Evolutionary conservation across 2,888 invertebrate genomes (phyloP).

Genomic region (Protophormia terraenovae): DNA sequence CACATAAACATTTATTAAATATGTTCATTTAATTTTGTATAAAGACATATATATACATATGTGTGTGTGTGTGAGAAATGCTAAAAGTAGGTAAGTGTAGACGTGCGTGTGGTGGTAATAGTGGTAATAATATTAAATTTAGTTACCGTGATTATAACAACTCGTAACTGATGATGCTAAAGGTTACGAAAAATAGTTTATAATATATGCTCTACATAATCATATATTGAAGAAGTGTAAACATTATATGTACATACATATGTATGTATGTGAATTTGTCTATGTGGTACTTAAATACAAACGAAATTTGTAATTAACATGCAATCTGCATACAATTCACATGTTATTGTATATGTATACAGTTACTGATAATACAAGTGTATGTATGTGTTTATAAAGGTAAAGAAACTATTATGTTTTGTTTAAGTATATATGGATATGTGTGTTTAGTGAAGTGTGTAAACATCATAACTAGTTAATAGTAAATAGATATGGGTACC

Average conservation of each 20-base stretch:
- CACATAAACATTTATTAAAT: too few relatives aligned
- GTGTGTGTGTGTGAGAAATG: too few relatives aligned
- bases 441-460: too few relatives aligned
- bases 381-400: neutral
- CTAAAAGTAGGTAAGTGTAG: too few relatives aligned
- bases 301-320: slow-evolving; percentile 23
- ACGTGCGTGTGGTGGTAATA: neutral
- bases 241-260: neutral
- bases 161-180: neutral
- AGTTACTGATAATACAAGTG: neutral
- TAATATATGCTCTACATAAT: neutral
- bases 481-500: too few relatives aligned
- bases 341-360: neutral
- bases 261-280: neutral
- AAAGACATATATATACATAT: neutral
- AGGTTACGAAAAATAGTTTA: neutral
- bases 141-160: neutral
- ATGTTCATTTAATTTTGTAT: too few relatives aligned
- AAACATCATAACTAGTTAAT: neutral
- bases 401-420: neutral
- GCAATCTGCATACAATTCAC: neutral
- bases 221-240: neutral
- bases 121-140: neutral
- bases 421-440: neutral
- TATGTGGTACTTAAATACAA: neutral